Evolutionary conservation across 1,140 invertebrate genomes (phyloP).

Genomic region (Tetragonula clypearis): DNA sequence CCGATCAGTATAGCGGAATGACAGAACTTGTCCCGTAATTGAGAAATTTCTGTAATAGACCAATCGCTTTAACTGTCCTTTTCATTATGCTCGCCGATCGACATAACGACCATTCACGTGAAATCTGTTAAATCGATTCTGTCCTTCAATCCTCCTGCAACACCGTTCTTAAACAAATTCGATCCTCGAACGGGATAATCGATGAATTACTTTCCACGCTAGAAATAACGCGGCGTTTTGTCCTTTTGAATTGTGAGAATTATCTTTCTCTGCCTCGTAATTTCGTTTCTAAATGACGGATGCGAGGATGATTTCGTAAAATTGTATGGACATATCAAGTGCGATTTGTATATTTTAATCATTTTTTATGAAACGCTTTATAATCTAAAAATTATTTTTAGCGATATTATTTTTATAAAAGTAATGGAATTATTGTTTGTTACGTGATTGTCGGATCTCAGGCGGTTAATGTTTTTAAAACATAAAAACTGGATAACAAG

Average conservation of each 20-base stretch:
- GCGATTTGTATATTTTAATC: background rate
- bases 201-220: background rate
- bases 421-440: too few species aligned
- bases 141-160: background rate
- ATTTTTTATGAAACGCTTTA: too few species aligned
- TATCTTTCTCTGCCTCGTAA: too few species aligned
- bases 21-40: background rate
- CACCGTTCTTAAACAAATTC: slow-evolving; percentile 1
- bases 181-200: background rate
- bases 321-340: background rate
- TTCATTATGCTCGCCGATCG: background rate
- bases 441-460: too few species aligned
- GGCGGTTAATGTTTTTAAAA: too few species aligned
- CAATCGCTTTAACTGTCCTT: background rate
- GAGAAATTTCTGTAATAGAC: background rate
- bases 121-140: background rate
- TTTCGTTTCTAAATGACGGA: background rate
- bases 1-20: background rate
- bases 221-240: background rate
- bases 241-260: background rate
- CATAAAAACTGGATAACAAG: too few species aligned
- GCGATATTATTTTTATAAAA: too few species aligned
- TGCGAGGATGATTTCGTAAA: background rate
- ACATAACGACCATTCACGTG: background rate
- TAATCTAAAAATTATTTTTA: too few species aligned